Evolutionary conservation across 2,888 invertebrate species (phyloP), one percentile per base, ranked within the genome.

Genomic region (Trichogramma evanescens): DNA sequence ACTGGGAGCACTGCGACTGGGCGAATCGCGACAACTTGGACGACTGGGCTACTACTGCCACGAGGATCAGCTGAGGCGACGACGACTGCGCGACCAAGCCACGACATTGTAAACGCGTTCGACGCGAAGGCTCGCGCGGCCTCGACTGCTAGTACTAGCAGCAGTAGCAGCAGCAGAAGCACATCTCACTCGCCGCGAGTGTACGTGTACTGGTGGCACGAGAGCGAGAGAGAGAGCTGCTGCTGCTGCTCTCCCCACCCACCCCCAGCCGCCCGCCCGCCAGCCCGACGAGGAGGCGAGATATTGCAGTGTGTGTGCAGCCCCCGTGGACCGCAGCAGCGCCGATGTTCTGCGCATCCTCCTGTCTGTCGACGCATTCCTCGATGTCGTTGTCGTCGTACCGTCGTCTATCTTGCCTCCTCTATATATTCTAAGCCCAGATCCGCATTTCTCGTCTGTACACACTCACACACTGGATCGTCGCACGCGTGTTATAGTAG

Each of bases 31-130:
- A 13, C 26, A n/a, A n/a, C 46, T 26, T 8, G 51, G 46, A 44
- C 38, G 38, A 26, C 26, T 26, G 26, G 26, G 26, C 26, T 26
- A 26, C 26, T 26, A 26, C 26, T 26, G 9, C 5, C 10, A n/a
- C 50, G 49, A 48, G 55, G 10, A 41, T n/a, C 59, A 42, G 39
- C 54, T 39, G 39, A 56, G 61, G 54, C n/a, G 40, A 46, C 50
- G n/a, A 10, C 56, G 48, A 8, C 42, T 43, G 40, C 46, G 54
- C 69, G 71, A 69, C 70, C 71, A 70, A 71, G 69, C 68, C 71
- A 71, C 66, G 68, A 68, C 69, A 66, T 67, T 70, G 72, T 72
- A 73, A 71, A 75, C 72, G 73, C 77, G 76, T 76, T 72, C 80
- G 10, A 51, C 40, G 54, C 41, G 13, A n/a, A 6, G 42, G 13